phyloP scores from a whole-genome alignment of 2,113 vertebrate species.

The Otocyon megalotis region DNA sequence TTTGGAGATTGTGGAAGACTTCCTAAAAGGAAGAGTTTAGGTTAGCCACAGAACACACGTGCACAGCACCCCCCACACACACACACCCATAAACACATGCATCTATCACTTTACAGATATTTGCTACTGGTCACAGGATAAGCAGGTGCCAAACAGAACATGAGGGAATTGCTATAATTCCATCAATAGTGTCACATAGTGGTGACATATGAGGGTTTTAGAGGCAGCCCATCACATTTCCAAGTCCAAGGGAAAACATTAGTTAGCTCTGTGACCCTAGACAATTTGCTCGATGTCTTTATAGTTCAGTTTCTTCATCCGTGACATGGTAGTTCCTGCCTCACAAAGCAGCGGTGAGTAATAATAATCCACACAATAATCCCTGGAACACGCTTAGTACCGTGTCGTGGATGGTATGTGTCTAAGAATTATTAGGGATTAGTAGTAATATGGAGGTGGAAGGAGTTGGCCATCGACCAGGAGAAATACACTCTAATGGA shows the following conservation, averaged over 20 bases:
- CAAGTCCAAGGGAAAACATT: neutral
- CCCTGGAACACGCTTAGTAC: neutral
- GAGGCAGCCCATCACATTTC: neutral
- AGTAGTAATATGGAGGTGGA: neutral
- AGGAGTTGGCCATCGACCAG: neutral
- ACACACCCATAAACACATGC: neutral
- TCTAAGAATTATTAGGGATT: neutral
- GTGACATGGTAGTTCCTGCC: neutral
- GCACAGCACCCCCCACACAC: accelerated
- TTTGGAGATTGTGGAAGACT: neutral
- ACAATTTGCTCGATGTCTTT: neutral
- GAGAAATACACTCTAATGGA: neutral
- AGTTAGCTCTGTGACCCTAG: neutral
- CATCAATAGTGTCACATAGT: neutral
- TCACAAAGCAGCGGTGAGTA: neutral
- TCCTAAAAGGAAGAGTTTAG: neutral
- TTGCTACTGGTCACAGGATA: neutral
- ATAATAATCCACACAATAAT: neutral
- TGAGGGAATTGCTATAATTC: neutral
- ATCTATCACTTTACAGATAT: neutral
- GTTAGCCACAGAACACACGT: neutral
- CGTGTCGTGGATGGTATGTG: neutral
- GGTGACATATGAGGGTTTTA: neutral
- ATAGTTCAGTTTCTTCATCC: neutral
- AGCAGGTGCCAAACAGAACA: neutral